Percentiles rank a stretch among this genome's conserved stretches.
Conservation (phyloP, 2,797 vertebrate genomes). For the Anguilla megastoma region DNA sequence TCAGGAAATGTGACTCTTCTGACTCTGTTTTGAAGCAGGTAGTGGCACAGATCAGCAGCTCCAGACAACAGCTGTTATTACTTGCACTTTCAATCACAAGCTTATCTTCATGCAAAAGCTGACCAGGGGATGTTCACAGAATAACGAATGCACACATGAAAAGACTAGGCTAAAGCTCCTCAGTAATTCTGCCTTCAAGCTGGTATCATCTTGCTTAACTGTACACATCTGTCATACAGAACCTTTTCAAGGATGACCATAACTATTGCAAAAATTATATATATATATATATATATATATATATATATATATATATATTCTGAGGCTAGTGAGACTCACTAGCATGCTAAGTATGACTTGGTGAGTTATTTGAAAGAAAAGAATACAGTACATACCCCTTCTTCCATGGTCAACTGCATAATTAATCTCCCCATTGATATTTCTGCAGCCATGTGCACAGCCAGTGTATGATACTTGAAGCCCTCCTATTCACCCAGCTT, state of each 20-base stretch:
- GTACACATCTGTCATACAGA: neutral
- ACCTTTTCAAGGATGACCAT: neutral
- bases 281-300: too few relatives aligned
- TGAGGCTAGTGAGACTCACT: neutral
- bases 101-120: constrained; percentile 13
- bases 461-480: neutral
- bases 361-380: neutral
- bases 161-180: neutral
- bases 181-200: constrained; percentile 11
- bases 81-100: neutral
- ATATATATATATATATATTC: neutral
- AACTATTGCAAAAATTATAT: neutral
- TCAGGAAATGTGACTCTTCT: neutral
- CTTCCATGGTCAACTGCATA: neutral
- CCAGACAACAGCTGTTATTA: neutral
- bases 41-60: neutral
- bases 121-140: neutral
- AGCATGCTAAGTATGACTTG: constrained; percentile 1
- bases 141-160: constrained; percentile 5
- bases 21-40: neutral
- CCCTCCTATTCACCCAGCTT: neutral
- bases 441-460: neutral
- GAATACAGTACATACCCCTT: neutral
- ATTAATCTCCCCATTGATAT: neutral
- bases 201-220: neutral